These are phyloP conservation scores for Macrotrachela quadricornifera DNA, from an alignment of 1,140 invertebrate species.

Conservation along the genomic window DNA sequence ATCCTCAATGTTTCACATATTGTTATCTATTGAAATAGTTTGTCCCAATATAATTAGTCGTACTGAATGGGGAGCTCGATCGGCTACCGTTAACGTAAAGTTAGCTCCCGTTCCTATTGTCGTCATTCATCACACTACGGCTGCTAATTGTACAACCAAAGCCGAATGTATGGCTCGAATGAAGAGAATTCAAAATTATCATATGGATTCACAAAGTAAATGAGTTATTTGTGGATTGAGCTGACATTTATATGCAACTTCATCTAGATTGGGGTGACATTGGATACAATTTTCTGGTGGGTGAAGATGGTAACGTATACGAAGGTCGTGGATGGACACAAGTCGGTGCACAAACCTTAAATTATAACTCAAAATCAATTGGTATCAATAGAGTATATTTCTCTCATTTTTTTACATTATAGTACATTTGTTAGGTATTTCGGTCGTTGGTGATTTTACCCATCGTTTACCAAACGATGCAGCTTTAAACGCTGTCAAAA, in stretches of 20 bases:
- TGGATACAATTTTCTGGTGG: conserved; percentile 16
- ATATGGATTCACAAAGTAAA: conserved; percentile 40
- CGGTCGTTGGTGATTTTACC: conserved; percentile 39
- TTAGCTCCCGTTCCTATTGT: conserved; percentile 43
- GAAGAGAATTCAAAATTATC: conserved; percentile 42
- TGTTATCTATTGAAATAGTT: too few species aligned
- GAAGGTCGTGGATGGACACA: conserved; percentile 19
- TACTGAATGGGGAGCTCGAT: conserved; percentile 12
- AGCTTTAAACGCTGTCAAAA: conserved; percentile 12
- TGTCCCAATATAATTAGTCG: too few species aligned
- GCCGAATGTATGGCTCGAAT: conserved; percentile 11
- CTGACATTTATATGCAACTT: too few species aligned
- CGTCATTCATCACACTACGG: conserved; percentile 32
- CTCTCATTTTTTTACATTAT: too few species aligned
- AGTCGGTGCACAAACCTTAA: conserved; percentile 40
- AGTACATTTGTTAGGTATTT: too few species aligned
- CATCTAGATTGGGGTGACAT: conserved; percentile 17
- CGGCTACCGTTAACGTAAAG: conserved; percentile 10
- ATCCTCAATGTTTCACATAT: too few species aligned
- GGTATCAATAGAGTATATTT: too few species aligned
- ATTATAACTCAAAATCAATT: conserved; percentile 42
- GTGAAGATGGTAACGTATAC: conserved; percentile 16
- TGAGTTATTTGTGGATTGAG: too few species aligned
- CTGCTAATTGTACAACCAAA: conserved; percentile 11
- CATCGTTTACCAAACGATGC: conserved; percentile 11